Evolutionary conservation across 2,888 invertebrate species (phyloP).

Genomic region (Anthrax anthrax): DNA sequence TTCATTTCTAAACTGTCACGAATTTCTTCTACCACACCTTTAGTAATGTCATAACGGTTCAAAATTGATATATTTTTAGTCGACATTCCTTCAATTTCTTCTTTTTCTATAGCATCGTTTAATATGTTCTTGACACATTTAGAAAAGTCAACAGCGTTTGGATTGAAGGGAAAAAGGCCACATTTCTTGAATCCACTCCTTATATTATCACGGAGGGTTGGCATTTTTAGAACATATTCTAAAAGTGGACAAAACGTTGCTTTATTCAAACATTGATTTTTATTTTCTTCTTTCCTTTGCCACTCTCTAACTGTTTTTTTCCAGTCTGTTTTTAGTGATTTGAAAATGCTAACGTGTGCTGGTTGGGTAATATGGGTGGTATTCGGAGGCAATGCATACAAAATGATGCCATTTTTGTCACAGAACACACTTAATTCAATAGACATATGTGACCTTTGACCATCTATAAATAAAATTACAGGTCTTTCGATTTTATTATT

Average conservation of each 20-base stretch:
- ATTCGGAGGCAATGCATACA: slow-evolving; percentile 9
- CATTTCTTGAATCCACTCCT: slow-evolving; percentile 7
- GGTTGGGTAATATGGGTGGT: slow-evolving; percentile 13
- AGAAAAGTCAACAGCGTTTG: not conserved
- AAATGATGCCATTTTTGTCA: not conserved
- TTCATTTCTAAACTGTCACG: not conserved
- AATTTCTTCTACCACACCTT: not conserved
- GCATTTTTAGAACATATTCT: not conserved
- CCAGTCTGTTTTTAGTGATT: slow-evolving; percentile 10
- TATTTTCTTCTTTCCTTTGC: slow-evolving; percentile 1
- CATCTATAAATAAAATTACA: slow-evolving; percentile 8
- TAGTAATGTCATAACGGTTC: not conserved
- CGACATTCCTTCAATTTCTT: not conserved
- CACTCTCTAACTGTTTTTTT: slow-evolving; percentile 11
- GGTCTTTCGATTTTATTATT: slow-evolving; percentile 6
- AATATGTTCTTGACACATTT: too few relatives aligned
- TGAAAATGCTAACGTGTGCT: slow-evolving; percentile 12
- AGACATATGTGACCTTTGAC: slow-evolving; percentile 6
- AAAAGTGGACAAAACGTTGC: slow-evolving; percentile 4
- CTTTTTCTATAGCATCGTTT: not conserved
- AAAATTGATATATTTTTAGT: not conserved
- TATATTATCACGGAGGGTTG: not conserved
- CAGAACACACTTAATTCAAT: slow-evolving; percentile 8
- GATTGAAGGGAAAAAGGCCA: slow-evolving; percentile 9
- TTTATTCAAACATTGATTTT: slow-evolving; percentile 2